phyloP scores from a whole-genome alignment of 2,797 vertebrate genomes.

The Ptychadena robeensis region DNA sequence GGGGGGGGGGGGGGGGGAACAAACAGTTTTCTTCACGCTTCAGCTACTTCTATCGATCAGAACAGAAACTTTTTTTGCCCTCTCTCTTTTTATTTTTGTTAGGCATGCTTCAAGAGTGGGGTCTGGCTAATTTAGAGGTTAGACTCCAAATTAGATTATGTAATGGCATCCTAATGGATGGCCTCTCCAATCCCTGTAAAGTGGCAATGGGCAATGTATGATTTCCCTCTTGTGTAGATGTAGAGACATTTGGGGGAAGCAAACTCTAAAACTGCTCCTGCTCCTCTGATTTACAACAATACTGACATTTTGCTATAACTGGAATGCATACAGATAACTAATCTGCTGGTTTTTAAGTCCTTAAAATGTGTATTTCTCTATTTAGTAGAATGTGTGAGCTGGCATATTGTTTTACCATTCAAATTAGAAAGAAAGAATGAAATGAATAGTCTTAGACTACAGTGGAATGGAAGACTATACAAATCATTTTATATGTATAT shows the following conservation, averaged over 20 bases:
- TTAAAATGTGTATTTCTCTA: neutral
- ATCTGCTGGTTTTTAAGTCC: neutral
- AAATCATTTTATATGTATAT: too few species aligned
- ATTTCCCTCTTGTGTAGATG: conserved; percentile 81
- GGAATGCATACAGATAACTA: neutral
- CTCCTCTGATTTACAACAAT: neutral
- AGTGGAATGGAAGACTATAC: too few species aligned
- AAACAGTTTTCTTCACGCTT: conserved; percentile 85
- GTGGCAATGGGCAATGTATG: conserved; percentile 89
- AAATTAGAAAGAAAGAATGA: too few species aligned
- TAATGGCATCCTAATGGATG: conserved; percentile 99
- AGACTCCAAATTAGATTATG: conserved; percentile 98
- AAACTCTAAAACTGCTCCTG: neutral
- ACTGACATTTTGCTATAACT: neutral
- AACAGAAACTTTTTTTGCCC: conserved; percentile 77
- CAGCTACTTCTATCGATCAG: conserved; percentile 80
- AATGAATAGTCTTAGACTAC: too few species aligned
- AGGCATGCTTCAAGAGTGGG: conserved; percentile 81
- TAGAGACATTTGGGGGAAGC: conserved; percentile 73
- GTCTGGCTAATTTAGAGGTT: conserved; percentile 93
- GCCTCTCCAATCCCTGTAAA: conserved; percentile 95
- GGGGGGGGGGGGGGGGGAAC: conserved; percentile 21
- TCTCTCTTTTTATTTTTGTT: conserved; percentile 68
- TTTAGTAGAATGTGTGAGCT: too few species aligned
- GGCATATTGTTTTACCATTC: too few species aligned